Conservation (phyloP, 2,113 vertebrate genomes). For the Microtus ochrogaster region DNA sequence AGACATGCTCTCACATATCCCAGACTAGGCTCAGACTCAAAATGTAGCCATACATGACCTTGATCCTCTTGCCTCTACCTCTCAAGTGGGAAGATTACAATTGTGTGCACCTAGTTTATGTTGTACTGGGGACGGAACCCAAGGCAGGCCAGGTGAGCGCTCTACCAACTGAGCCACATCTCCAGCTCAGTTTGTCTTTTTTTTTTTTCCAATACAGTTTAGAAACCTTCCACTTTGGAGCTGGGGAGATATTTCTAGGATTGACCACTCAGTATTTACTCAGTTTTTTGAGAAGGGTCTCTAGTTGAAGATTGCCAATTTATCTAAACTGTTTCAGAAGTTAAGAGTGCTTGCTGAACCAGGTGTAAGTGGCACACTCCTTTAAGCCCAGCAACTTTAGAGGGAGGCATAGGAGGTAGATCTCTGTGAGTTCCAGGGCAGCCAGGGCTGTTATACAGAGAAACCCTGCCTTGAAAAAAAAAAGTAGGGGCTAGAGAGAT, state of each 20-base stretch:
- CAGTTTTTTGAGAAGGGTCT: neutral
- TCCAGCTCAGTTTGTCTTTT: neutral
- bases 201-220: neutral
- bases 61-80: neutral
- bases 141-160: neutral
- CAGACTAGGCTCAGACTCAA: neutral
- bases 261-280: neutral
- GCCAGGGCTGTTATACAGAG: neutral
- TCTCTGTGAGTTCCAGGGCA: neutral
- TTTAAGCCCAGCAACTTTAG: neutral
- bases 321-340: neutral
- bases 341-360: too few species aligned
- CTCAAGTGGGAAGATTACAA: neutral
- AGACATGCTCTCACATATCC: neutral
- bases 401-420: neutral
- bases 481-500: too few species aligned
- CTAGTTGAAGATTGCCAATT: neutral
- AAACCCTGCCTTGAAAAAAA: neutral
- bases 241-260: neutral
- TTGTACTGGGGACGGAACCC: neutral
- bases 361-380: too few species aligned
- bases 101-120: neutral
- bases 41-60: neutral
- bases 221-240: neutral
- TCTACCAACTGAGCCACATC: neutral